phyloP scores from a whole-genome alignment of 2,888 invertebrate species.

The Pegoplata infirma region DNA sequence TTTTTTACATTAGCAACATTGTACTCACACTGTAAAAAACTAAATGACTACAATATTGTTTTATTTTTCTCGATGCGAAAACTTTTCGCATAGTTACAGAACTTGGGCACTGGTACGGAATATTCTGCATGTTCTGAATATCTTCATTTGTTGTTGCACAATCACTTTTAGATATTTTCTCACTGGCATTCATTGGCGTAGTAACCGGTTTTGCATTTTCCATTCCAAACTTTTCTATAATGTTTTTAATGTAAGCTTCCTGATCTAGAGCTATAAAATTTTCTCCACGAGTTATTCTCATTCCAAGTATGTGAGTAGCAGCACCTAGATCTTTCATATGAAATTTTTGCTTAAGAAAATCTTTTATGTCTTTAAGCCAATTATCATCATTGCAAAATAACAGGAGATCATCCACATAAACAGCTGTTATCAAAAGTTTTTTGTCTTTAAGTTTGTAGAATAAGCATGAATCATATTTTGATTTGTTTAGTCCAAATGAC shows the following conservation, averaged over 20 bases:
- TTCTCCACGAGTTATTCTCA: conserved; percentile 34
- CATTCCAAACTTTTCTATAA: conserved; percentile 42
- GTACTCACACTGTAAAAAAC: no score
- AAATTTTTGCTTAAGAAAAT: no score
- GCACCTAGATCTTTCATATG: no score
- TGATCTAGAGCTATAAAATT: conserved; percentile 21
- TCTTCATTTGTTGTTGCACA: conserved; percentile 26
- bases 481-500: conserved; percentile 7
- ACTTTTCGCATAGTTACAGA: no score
- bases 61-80: no score
- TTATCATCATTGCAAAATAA: conserved; percentile 33
- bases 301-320: conserved; percentile 46
- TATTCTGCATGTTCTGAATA: conserved; percentile 21
- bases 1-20: no score
- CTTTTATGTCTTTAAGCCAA: conserved; percentile 10
- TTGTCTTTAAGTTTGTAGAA: conserved; percentile 29
- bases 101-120: no score
- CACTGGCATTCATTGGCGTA: conserved; percentile 35
- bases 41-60: no score
- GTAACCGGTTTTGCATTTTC: conserved; percentile 41
- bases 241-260: conserved; percentile 35
- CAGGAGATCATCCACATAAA: conserved; percentile 40
- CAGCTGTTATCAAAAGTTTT: conserved; percentile 30
- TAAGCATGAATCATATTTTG: no score
- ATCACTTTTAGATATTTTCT: conserved; percentile 37